Conservation (phyloP, 2,113 vertebrate species). For the Datnioides undecimradiatus region DNA sequence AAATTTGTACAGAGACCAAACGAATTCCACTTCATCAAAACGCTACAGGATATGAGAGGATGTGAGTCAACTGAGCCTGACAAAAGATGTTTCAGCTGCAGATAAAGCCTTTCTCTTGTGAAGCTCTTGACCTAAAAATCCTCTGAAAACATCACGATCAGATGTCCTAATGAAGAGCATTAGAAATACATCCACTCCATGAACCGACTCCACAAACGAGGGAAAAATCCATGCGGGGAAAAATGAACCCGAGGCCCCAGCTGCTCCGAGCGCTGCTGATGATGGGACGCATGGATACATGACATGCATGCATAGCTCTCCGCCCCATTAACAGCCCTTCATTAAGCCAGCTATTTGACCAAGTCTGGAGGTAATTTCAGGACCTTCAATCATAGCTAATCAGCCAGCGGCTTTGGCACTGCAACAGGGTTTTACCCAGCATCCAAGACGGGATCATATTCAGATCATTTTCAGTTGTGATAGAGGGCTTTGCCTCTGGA, state of each 20-base stretch:
- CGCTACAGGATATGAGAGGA: background rate
- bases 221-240: background rate
- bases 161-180: background rate
- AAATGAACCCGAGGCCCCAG: background rate
- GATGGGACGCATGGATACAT: constrained; percentile 50
- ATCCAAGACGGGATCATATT: constrained; percentile 19
- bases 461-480: background rate
- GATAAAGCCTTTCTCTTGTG: constrained; percentile 10
- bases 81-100: constrained; percentile 57
- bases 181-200: background rate
- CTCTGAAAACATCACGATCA: constrained; percentile 16
- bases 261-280: constrained; percentile 9
- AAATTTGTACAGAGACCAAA: constrained; percentile 53
- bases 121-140: background rate
- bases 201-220: constrained; percentile 9
- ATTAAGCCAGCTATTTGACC: constrained; percentile 59
- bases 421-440: constrained; percentile 2
- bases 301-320: constrained; percentile 58
- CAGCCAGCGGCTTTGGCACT: constrained; percentile 9
- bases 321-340: constrained; percentile 68
- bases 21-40: constrained; percentile 42
- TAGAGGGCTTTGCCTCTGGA: background rate
- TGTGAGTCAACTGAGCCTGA: background rate
- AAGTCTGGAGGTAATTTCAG: constrained; percentile 68
- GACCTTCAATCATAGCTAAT: constrained; percentile 52